phyloP scores from a whole-genome alignment of 2,113 vertebrate species.

The Pimephales promelas region DNA sequence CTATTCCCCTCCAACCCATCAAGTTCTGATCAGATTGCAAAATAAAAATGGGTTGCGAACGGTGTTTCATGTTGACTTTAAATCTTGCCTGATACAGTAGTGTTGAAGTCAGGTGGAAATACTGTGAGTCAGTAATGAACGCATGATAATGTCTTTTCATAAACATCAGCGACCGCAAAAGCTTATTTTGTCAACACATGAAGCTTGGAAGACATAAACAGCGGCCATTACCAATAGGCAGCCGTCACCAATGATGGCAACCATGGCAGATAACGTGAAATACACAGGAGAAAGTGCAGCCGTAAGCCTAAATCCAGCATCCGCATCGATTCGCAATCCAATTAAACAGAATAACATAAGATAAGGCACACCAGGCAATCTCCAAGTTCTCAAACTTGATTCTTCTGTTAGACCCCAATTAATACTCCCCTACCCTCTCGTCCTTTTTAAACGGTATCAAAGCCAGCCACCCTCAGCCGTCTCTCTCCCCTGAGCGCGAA shows the following conservation, averaged over 20 bases:
- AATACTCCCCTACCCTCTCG: slow-evolving; percentile 48
- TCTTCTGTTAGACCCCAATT: slow-evolving; percentile 72
- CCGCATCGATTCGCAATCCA: slow-evolving; percentile 55
- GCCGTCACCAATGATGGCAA: slow-evolving; percentile 7
- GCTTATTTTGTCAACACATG: slow-evolving; percentile 29
- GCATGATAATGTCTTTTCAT: slow-evolving; percentile 4
- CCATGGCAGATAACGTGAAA: neutral
- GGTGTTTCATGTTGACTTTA: neutral
- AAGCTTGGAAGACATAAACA: slow-evolving; percentile 33
- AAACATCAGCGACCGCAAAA: slow-evolving; percentile 45
- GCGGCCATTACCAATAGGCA: slow-evolving; percentile 36
- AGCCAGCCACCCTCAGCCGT: neutral
- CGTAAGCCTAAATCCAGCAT: slow-evolving; percentile 46
- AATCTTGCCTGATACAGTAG: slow-evolving; percentile 21
- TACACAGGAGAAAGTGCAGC: slow-evolving; percentile 43
- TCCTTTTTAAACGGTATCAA: slow-evolving; percentile 36
- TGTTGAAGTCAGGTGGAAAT: neutral
- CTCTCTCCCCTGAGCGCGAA: slow-evolving; percentile 62
- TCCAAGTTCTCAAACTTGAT: slow-evolving; percentile 70
- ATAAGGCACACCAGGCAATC: slow-evolving; percentile 58
- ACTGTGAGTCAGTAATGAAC: neutral
- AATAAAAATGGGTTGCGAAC: neutral
- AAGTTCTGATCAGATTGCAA: neutral
- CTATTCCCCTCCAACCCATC: no score
- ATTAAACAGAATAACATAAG: slow-evolving; percentile 62